phyloP scores from a whole-genome alignment of 1,140 invertebrate species.

The Cydia amplana region DNA sequence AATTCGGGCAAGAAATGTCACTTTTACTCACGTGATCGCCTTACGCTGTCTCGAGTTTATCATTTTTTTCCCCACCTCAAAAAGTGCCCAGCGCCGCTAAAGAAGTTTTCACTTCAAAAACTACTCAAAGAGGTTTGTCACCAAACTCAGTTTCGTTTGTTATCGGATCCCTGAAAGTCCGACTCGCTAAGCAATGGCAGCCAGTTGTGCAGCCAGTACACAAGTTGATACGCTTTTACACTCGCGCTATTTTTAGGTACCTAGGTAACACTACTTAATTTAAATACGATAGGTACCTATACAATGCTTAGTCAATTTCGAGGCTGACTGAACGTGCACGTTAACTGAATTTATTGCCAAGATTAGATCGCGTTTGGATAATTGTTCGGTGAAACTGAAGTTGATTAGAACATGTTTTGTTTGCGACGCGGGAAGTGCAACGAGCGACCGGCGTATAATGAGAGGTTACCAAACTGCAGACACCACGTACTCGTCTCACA shows the following conservation, averaged over 20 bases:
- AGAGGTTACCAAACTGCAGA: neutral
- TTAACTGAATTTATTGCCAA: neutral
- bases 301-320: neutral
- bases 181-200: too few relatives aligned
- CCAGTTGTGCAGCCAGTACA: too few relatives aligned
- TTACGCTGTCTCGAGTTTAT: too few relatives aligned
- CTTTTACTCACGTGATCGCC: too few relatives aligned
- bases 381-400: neutral
- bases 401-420: constrained; percentile 1
- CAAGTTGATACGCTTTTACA: too few relatives aligned
- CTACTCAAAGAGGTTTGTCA: too few relatives aligned
- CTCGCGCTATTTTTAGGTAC: neutral
- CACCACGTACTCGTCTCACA: neutral
- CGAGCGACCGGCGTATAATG: neutral
- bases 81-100: too few relatives aligned
- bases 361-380: neutral
- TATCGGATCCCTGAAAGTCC: too few relatives aligned
- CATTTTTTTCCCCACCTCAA: too few relatives aligned
- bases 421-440: neutral
- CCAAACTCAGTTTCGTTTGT: too few relatives aligned
- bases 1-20: too few relatives aligned
- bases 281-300: neutral
- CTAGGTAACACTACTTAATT: neutral
- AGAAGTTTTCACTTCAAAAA: too few relatives aligned
- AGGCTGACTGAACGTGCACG: neutral